Conservation (phyloP, 2,113 vertebrate genomes). For the Tenebrosternarchus preto region DNA sequence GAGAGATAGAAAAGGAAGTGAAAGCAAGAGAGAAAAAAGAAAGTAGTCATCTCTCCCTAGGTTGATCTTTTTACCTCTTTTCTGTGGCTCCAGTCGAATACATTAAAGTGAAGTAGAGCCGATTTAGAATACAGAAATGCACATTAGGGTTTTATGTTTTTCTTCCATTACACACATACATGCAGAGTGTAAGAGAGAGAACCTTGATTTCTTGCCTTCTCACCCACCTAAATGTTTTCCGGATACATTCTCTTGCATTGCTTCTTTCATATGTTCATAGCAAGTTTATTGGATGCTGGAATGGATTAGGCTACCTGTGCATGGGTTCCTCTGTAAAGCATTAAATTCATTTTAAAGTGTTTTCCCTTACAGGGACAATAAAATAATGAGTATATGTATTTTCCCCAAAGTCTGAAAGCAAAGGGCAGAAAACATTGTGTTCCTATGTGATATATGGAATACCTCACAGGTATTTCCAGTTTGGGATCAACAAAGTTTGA, state of each 20-base stretch:
- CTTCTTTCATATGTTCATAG: constrained; percentile 17
- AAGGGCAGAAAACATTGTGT: neutral
- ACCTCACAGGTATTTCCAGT: neutral
- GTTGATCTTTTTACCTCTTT: constrained; percentile 47
- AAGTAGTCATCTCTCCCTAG: constrained; percentile 47
- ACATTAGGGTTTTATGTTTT: constrained; percentile 42
- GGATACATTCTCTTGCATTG: constrained; percentile 2
- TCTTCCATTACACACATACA: constrained; percentile 21
- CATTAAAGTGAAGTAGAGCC: constrained; percentile 59
- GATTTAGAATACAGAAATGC: constrained; percentile 47
- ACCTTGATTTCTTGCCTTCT: constrained; percentile 6
- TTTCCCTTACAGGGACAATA: too few relatives aligned
- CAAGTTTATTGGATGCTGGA: neutral
- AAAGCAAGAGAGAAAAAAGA: constrained; percentile 15
- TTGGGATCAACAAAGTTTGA: neutral
- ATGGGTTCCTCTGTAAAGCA: too few relatives aligned
- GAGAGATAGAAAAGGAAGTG: neutral
- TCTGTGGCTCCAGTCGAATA: constrained; percentile 50
- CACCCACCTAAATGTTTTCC: neutral
- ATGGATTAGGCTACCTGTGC: neutral
- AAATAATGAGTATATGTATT: too few relatives aligned
- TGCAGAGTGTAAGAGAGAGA: neutral
- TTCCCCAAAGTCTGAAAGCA: too few relatives aligned
- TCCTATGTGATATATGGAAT: neutral
- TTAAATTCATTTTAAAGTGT: too few relatives aligned